Conservation (phyloP, 2,797 vertebrate species). For the Kryptolebias ocellatus region DNA sequence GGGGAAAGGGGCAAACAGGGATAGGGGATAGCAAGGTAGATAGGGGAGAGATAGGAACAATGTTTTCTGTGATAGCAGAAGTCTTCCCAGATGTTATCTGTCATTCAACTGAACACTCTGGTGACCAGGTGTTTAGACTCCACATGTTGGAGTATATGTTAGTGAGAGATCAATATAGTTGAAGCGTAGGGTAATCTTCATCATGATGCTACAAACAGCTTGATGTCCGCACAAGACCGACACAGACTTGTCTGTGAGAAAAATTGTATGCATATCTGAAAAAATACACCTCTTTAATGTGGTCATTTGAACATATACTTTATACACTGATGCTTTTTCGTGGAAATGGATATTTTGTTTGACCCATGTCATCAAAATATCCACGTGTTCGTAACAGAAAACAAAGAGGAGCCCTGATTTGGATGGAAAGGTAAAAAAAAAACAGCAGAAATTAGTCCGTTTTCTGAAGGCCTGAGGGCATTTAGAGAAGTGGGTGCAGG, state of each 20-base stretch:
- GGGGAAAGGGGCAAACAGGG: constrained; percentile 43
- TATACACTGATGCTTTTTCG: constrained; percentile 36
- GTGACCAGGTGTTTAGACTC: constrained; percentile 84
- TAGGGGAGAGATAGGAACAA: constrained; percentile 72
- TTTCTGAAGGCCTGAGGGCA: constrained; percentile 71
- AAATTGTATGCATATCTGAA: background rate
- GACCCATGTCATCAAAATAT: constrained; percentile 56
- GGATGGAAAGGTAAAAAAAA: constrained; percentile 74
- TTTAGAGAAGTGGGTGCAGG: constrained; percentile 60
- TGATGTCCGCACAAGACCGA: constrained; percentile 43
- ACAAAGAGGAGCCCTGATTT: constrained; percentile 68
- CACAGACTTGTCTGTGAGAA: background rate
- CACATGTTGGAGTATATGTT: constrained; percentile 48
- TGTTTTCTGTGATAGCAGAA: constrained; percentile 86
- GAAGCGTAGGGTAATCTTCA: constrained; percentile 76
- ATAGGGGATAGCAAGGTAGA: constrained; percentile 25
- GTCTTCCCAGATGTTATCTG: constrained; percentile 87
- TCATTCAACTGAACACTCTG: constrained; percentile 81
- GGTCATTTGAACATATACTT: background rate
- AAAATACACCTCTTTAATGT: background rate
- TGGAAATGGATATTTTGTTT: constrained; percentile 55
- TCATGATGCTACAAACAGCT: constrained; percentile 31
- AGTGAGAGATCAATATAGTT: constrained; percentile 75
- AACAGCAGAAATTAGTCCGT: constrained; percentile 62
- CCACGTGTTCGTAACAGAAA: constrained; percentile 55